Evolutionary conservation across 2,888 invertebrate species (phyloP), one percentile per base, ranked within the genome.

Genomic region (Yponomeuta sedellus): DNA sequence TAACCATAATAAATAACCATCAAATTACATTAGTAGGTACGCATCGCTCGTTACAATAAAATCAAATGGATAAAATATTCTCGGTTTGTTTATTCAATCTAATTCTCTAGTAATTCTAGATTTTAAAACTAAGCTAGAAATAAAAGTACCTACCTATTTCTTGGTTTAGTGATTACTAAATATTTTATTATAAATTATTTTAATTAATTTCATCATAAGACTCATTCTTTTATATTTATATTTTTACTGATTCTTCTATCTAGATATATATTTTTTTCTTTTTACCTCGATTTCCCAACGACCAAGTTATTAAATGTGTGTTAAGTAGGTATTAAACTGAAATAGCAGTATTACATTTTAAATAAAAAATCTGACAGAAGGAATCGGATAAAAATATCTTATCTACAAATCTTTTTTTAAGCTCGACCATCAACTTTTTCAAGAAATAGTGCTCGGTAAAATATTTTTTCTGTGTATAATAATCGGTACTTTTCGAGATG

Each of bases 341-440:
- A 44, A 1, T 16, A 44, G 16, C 44, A 16, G 44, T 16, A 52
- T 64, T 22, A 52, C 5, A 56, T 56, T 52, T 25, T 0, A 63
- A 65, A n/a, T 59, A 58, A 62, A 34, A 19, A 19, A 39, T 19
- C 19, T n/a, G 39, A 62, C 5, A 62, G 39, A 62, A 62, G 62
- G n/a, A 11, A 39, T 39, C 10, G 34, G 12, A 62, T 62, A 39
- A 39, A 76, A 73, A 74, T 70, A 69, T 75, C 76, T 77, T 80
- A 78, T 71, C 75, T 79, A 78, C 40, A 63, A n/a, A 44, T 20
- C 6, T 20, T 12, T 57, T 22, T 77, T 69, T 79, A 81, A 80
- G 81, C 81, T 81, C 80, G 80, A 77, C 76, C 74, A 74, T 75
- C 25, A 61, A 61, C 16, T 44, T 68, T 69, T 72, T 71, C 16